Conservation (phyloP, 2,888 invertebrate species). For the Penaeus monodon region DNA sequence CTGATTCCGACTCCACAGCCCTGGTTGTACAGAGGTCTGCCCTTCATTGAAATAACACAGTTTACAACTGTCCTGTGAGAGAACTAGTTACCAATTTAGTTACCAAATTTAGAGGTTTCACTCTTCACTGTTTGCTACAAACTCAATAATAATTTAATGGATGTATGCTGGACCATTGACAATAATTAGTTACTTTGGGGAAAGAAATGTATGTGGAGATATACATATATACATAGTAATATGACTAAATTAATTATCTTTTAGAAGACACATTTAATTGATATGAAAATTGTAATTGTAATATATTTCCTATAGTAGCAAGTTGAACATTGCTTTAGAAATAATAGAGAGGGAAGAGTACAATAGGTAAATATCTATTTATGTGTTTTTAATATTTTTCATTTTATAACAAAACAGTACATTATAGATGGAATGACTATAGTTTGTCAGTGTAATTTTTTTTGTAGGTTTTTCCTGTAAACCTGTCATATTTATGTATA, state of each 20-base stretch:
- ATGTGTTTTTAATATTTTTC: neutral
- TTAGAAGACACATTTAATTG: neutral
- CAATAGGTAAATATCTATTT: neutral
- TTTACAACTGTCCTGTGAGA: too few species aligned
- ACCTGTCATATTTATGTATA: neutral
- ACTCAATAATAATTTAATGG: too few species aligned
- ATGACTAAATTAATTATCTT: neutral
- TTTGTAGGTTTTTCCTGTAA: neutral
- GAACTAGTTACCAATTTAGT: too few species aligned
- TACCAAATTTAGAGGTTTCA: too few species aligned
- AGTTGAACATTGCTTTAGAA: constrained; percentile 10
- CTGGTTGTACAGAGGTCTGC: too few species aligned
- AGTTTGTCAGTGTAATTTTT: neutral
- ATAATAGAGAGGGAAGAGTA: too few species aligned
- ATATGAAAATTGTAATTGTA: constrained; percentile 13
- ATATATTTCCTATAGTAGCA: too few species aligned
- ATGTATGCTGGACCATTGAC: neutral
- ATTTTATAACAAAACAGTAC: neutral
- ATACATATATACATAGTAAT: neutral
- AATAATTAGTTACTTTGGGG: neutral
- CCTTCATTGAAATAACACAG: too few species aligned
- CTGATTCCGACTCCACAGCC: too few species aligned
- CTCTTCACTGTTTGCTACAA: too few species aligned
- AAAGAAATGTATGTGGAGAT: neutral
- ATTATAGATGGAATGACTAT: neutral